Conservation (phyloP, 2,888 invertebrate genomes). For the Agriopis aurantiaria region DNA sequence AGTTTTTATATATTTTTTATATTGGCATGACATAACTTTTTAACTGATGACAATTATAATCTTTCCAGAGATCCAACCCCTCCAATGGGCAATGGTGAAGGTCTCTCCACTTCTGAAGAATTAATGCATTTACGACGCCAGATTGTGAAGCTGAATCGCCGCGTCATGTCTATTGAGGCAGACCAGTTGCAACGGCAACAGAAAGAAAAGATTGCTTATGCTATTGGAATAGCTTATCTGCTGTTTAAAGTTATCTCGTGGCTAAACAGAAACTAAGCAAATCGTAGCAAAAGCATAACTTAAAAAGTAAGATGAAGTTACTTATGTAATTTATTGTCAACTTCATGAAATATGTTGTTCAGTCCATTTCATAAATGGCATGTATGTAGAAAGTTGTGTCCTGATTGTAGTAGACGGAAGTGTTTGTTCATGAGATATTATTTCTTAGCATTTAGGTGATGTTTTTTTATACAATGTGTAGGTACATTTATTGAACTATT, state of each 20-base stretch:
- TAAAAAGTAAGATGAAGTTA: constrained; percentile 76
- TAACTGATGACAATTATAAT: constrained; percentile 20
- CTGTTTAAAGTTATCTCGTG: constrained; percentile 94
- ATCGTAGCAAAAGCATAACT: constrained; percentile 56
- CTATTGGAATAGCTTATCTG: constrained; percentile 94
- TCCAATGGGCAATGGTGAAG: constrained; percentile 87
- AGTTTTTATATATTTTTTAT: too few relatives aligned
- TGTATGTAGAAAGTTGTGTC: constrained; percentile 59
- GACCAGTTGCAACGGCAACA: constrained; percentile 94
- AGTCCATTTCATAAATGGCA: constrained; percentile 56
- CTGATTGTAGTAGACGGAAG: constrained; percentile 61
- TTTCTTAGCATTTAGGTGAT: constrained; percentile 77
- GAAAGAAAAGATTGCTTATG: constrained; percentile 94
- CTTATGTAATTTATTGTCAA: constrained; percentile 66
- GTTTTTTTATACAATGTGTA: constrained; percentile 70
- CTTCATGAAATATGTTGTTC: constrained; percentile 67
- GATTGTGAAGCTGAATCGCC: constrained; percentile 94
- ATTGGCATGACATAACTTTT: too few relatives aligned
- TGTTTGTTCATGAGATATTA: constrained; percentile 62
- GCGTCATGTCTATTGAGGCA: constrained; percentile 94
- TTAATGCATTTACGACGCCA: constrained; percentile 93
- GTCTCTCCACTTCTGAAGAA: constrained; percentile 91
- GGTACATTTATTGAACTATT: constrained; percentile 65
- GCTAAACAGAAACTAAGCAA: constrained; percentile 86
- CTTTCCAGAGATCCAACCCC: constrained; percentile 89